These are phyloP conservation scores for Pseudococcus viburni DNA, from an alignment of 2,888 invertebrate species.

Conservation along the genomic window DNA sequence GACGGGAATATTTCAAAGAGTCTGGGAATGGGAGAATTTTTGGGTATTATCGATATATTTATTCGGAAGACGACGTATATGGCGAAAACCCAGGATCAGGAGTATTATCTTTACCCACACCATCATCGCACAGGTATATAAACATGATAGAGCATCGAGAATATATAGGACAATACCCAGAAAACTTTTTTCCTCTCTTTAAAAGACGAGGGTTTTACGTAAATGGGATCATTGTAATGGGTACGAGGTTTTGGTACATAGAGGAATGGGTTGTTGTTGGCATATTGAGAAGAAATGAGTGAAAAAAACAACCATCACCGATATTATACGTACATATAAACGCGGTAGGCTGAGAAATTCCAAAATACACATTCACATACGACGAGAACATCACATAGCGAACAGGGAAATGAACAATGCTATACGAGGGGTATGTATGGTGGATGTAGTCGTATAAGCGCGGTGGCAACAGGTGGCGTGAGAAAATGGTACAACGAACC, in stretches of 20 bases:
- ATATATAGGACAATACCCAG: neutral
- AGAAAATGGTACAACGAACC: constrained; percentile 63
- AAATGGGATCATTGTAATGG: constrained; percentile 54
- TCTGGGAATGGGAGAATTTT: neutral
- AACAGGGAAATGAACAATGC: constrained; percentile 60
- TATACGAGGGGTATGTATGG: constrained; percentile 48
- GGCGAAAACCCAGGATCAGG: neutral
- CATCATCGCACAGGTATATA: neutral
- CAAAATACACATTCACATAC: constrained; percentile 64
- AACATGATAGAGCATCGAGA: neutral
- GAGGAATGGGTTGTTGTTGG: constrained; percentile 51
- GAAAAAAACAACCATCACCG: constrained; percentile 6
- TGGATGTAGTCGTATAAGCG: neutral
- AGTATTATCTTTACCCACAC: neutral
- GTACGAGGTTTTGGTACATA: neutral
- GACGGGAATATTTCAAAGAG: neutral
- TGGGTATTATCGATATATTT: neutral
- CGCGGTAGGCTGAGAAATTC: constrained; percentile 60
- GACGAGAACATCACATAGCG: constrained; percentile 26
- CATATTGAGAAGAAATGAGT: constrained; percentile 37
- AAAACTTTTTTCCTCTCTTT: neutral
- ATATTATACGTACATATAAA: constrained; percentile 16
- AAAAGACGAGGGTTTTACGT: constrained; percentile 52
- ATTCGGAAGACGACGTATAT: neutral
- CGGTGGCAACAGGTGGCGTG: constrained; percentile 64